phyloP scores from a whole-genome alignment of 2,797 vertebrate species.

The Channallabes apus region DNA sequence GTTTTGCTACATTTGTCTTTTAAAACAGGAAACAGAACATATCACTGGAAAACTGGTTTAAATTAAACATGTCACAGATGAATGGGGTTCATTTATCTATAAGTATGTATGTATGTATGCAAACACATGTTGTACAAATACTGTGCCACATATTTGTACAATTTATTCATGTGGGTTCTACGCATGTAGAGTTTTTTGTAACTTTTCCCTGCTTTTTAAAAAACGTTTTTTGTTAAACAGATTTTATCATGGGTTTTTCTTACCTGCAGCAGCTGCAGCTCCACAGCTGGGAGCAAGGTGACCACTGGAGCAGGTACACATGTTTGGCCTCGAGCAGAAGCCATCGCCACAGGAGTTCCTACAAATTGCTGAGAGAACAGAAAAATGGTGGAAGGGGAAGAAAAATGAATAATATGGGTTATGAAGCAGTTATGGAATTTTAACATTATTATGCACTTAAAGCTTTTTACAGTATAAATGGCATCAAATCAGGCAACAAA shows the following conservation, averaged over 20 bases:
- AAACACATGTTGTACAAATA: background rate
- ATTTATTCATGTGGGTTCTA: background rate
- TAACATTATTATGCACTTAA: background rate
- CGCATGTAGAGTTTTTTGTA: background rate
- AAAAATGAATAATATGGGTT: background rate
- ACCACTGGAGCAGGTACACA: constrained; percentile 89
- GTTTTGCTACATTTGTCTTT: background rate
- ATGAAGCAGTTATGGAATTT: background rate
- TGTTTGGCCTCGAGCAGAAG: constrained; percentile 92
- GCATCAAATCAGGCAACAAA: background rate
- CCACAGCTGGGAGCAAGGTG: constrained; percentile 90
- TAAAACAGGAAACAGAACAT: background rate
- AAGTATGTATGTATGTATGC: background rate
- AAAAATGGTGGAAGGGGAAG: constrained; percentile 10
- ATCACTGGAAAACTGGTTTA: background rate
- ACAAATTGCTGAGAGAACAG: constrained; percentile 79
- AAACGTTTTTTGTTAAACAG: background rate
- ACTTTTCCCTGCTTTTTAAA: background rate
- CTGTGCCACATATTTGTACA: background rate
- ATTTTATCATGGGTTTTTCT: background rate
- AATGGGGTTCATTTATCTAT: background rate
- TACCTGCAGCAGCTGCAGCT: constrained; percentile 72
- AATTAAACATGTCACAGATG: background rate
- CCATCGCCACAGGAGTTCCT: constrained; percentile 88
- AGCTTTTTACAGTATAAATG: background rate